Evolutionary conservation across 1,140 invertebrate species (phyloP), one percentile per base, ranked within the genome.

Genomic region (Stenopsyche tienmushanensis): DNA sequence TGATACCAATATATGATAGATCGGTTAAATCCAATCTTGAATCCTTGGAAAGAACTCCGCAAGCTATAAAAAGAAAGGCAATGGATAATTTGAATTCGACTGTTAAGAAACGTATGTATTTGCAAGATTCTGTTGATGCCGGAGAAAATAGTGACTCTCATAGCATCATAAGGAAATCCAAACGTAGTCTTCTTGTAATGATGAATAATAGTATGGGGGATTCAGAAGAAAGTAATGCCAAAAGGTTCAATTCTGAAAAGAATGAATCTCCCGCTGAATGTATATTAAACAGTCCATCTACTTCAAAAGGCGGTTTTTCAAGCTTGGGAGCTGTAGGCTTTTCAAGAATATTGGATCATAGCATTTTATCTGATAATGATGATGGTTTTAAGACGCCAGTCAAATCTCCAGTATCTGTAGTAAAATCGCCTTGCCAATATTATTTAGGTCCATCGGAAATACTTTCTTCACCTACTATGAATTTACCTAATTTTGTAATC

Each of bases 401-500:
- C 17, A 70, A 70, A 49, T 62, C 60, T 18, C 41, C 63, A 13
- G 66, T 15, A 15, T 60, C 53, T 20, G 20, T 60, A 10, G 41
- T 54, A 8, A 65, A 64, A 44, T 63, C 65, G 7, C 62, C 53
- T 49, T 39, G 10, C 24, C n/a, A 3, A 52, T 26, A 20, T 15
- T n/a, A 52, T 39, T 8, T 49, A 50, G 15, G 23, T 41, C 3
- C 52, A 54, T 18, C 15, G 29, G 21, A 10, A 49, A 34, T 42
- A 53, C 59, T 53, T 18, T 66, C 68, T 20, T 73, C 73, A 0
- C 71, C 64, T 0, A 91, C 88, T 0, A 80, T 83, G 3, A 88
- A 91, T 76, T 76, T 93, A 20, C 91, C 91, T 0, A 90, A 92
- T 76, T 92, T 83, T 67, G 88, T 90, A 0, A 66, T 88, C 2